Evolutionary conservation across 2,797 vertebrate species (phyloP).

Genomic region (Onychomys torridus): DNA sequence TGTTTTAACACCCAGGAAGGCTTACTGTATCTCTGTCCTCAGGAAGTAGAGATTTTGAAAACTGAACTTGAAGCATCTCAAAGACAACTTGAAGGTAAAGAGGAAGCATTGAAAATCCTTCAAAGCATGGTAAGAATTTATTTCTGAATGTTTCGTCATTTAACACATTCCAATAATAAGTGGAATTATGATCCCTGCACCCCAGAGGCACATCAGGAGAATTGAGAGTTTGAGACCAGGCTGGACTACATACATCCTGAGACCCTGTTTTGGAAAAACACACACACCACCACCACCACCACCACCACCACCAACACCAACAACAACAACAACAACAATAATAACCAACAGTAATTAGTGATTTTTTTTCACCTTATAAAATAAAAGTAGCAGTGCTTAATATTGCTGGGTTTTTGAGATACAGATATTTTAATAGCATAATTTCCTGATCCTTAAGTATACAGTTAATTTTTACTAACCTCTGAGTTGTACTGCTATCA

Average conservation of each 20-base stretch:
- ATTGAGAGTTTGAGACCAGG: background rate
- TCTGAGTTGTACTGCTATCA: background rate
- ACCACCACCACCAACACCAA: background rate
- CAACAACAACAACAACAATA: background rate
- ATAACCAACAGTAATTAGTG: background rate
- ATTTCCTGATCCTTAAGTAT: background rate
- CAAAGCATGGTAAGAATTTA: constrained; percentile 88
- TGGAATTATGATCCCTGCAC: background rate
- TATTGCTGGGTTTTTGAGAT: background rate
- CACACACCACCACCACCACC: background rate
- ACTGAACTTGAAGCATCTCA: constrained; percentile 94
- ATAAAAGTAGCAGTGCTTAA: background rate
- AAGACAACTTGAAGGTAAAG: constrained; percentile 95
- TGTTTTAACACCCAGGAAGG: background rate
- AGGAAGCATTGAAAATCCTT: constrained; percentile 95
- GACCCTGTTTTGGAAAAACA: background rate
- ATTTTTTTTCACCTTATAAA: constrained; percentile 46
- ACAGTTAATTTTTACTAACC: background rate
- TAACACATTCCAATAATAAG: background rate
- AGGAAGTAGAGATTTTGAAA: constrained; percentile 92
- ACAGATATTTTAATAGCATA: background rate
- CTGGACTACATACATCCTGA: too few relatives aligned
- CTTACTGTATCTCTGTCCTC: constrained; percentile 72
- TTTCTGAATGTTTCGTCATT: background rate
- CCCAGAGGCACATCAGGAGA: background rate